A percentile compares a stretch with the other conserved stretches of the same genome.
Conservation (phyloP, 2,797 vertebrate genomes). For the Chrysocyon brachyurus region DNA sequence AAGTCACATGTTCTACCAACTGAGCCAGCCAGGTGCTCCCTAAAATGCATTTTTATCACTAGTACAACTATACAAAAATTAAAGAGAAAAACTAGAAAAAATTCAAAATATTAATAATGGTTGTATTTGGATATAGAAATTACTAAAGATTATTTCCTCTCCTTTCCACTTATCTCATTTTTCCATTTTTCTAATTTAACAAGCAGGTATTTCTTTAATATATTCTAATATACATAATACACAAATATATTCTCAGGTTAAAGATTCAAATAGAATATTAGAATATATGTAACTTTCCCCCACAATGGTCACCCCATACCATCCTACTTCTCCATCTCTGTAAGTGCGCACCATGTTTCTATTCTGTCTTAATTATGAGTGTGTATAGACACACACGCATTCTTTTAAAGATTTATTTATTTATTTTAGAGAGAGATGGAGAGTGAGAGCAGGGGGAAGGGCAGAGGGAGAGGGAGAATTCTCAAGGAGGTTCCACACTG, state of each 20-base stretch:
- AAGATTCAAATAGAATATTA: not conserved
- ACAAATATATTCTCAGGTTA: not conserved
- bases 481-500: not conserved
- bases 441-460: not conserved
- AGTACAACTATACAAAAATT: not conserved
- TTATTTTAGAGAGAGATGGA: not conserved
- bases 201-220: not conserved
- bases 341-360: not conserved
- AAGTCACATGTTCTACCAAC: not conserved
- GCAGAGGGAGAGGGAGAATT: not conserved
- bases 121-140: not conserved
- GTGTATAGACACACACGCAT: too few relatives aligned
- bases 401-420: not conserved
- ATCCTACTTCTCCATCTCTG: not conserved
- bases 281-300: not conserved
- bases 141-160: not conserved
- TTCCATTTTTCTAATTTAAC: not conserved
- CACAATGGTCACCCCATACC: not conserved
- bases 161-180: not conserved
- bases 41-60: constrained; percentile 7
- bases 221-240: not conserved
- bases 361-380: too few relatives aligned
- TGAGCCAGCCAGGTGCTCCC: not conserved
- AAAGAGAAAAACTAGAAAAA: not conserved
- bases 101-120: not conserved